Base-by-base conservation (phyloP, 2,888 invertebrate genomes). In the Hipparchia sbordonii region DNA sequence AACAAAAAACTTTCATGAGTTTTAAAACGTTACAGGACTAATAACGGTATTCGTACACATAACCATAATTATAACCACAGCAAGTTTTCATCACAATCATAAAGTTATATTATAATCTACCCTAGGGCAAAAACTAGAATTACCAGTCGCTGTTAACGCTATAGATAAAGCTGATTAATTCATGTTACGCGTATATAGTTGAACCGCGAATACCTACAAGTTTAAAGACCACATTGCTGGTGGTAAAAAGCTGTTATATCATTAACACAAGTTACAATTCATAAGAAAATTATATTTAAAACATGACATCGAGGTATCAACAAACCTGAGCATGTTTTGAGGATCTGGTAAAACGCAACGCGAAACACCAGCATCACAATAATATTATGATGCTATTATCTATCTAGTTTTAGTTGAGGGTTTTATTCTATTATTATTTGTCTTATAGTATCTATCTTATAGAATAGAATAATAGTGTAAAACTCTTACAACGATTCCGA, bases 111-210 rank as follows among this genome's bases (percentile, higher is more conserved):
- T 52, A 67, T 67, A 54, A 66, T 56, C 45, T 56, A 13, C 56
- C 67, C 56, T n/a, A 52, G n/a, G 45, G 46, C 45, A 67, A 67
- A 67, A 67, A 67, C 67, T 67, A 67, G 67, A 67, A 56, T 12
- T 52, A 54, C 67, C 56, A 56, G 56, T 67, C 45, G 45, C 10
- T 45, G 67, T 56, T 56, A 67, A 67, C 39, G 67, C 56, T 67
- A 39, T 8, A 57, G 67, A 67, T 67, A 67, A 56, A 67, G 54
- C 45, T 67, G 67, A 67, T 67, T 67, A 67, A 45, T 52, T 52
- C 56, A 67, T 23, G 6, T 39, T 62, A 56, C 46, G 54, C 56
- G 56, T 52, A 6, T 66, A 6, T 45, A 9, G 54, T 7, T 39
- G 33, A 52, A 39, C 39, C 9, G 12, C 5, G 9, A 45, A 45